A percentile compares a stretch with the other conserved stretches of the same genome.
Conservation (phyloP, 1,140 invertebrate genomes). For the Apis mellifera region DNA sequence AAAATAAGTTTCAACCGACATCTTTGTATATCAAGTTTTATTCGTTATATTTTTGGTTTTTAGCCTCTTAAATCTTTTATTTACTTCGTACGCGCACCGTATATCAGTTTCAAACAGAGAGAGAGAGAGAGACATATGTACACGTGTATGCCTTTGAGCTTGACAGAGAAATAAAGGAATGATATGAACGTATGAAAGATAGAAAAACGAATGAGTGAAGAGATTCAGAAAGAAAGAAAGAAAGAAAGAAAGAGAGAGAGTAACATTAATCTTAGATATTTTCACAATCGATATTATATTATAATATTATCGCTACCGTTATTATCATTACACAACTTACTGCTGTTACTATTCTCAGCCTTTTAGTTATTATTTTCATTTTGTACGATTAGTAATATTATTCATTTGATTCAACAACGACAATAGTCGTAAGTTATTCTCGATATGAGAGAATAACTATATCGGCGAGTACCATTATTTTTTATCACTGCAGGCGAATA, state of each 20-base stretch:
- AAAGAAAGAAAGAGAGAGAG: slow-evolving; percentile 36
- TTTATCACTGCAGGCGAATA: slow-evolving; percentile 6
- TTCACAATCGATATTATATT: slow-evolving; percentile 60
- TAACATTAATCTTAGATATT: slow-evolving; percentile 62
- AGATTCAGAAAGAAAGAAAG: slow-evolving; percentile 21
- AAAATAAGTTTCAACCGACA: too few relatives aligned
- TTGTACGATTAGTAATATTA: slow-evolving; percentile 53
- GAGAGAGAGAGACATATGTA: neutral
- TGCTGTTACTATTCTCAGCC: slow-evolving; percentile 53
- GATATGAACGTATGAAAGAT: slow-evolving; percentile 5
- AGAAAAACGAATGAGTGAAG: slow-evolving; percentile 5
- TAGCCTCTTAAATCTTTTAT: too few relatives aligned
- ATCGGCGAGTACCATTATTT: slow-evolving; percentile 37
- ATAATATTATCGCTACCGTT: slow-evolving; percentile 54
- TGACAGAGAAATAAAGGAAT: slow-evolving; percentile 8
- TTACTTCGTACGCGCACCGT: neutral
- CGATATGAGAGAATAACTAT: slow-evolving; percentile 26
- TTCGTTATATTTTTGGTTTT: too few relatives aligned
- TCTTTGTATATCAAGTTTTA: too few relatives aligned
- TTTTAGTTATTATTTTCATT: slow-evolving; percentile 61
- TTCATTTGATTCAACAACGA: slow-evolving; percentile 33
- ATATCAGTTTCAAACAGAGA: neutral
- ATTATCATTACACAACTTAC: slow-evolving; percentile 45
- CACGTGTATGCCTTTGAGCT: slow-evolving; percentile 7
- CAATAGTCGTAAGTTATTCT: slow-evolving; percentile 50